Evolutionary conservation across 1,140 invertebrate genomes (phyloP).

Genomic region (Camponotus floridanus): DNA sequence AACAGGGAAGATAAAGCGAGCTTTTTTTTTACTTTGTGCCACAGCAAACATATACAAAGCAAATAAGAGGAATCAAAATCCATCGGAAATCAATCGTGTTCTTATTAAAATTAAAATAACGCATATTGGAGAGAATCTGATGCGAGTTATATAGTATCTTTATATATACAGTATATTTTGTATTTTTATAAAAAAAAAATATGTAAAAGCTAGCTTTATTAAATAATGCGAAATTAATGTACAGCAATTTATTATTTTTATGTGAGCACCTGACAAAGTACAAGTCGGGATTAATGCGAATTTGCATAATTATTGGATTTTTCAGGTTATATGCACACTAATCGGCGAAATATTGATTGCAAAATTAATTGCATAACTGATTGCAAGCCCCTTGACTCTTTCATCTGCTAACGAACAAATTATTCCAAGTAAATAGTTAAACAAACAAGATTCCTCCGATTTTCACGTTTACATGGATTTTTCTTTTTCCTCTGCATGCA

Average conservation of each 20-base stretch:
- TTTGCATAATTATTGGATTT: constrained; percentile 28
- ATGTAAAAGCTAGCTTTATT: background rate
- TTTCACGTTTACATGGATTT: constrained; percentile 6
- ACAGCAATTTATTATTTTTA: constrained; percentile 3
- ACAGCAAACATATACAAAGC: background rate
- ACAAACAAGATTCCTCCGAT: constrained; percentile 21
- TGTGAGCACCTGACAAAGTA: background rate
- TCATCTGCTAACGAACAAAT: constrained; percentile 26
- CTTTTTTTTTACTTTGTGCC: background rate
- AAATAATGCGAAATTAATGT: background rate
- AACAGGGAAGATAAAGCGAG: constrained; percentile 9
- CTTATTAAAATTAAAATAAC: constrained; percentile 14
- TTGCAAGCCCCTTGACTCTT: constrained; percentile 22
- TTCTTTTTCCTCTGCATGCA: background rate
- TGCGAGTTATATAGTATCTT: background rate
- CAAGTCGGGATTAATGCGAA: constrained; percentile 13
- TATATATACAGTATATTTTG: background rate
- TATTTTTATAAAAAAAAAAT: background rate
- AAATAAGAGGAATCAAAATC: background rate
- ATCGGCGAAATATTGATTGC: constrained; percentile 41
- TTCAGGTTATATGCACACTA: constrained; percentile 7
- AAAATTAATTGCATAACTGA: constrained; percentile 53
- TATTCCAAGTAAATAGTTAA: constrained; percentile 40
- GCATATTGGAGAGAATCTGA: background rate
- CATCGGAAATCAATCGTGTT: background rate